Evolutionary conservation across 2,797 vertebrate species (phyloP), one percentile per base, ranked within the genome.

Genomic region (Coregonus sp.): DNA sequence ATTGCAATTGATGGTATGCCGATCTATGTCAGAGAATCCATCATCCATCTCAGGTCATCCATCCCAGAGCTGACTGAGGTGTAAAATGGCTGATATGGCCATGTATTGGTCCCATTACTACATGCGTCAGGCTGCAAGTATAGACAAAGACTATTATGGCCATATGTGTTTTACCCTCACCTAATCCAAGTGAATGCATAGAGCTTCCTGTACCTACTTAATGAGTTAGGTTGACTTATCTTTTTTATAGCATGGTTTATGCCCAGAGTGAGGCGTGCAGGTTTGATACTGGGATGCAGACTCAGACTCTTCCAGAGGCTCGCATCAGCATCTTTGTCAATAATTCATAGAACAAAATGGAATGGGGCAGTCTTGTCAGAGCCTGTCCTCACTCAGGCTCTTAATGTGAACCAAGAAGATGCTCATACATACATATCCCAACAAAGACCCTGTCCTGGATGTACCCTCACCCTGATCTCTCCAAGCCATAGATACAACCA

Each of bases 311-410:
- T 47, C 40, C 40, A 11, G 25, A 81, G 82, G 85, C 78, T 80
- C 3, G 85, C 82, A 86, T 84, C 79, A 74, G 82, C 70, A 82
- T 92, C 92, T 94, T 94, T 94, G 93, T 94, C 92, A 91, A 93
- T 93, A 93, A 94, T 93, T 94, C 89, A 94, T 93, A 86, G 79
- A 86, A 86, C 81, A 82, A 92, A 92, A 90, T 91, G 89, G 89
- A 90, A 90, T 31, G 52, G 85, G 85, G 88, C 85, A 88, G 89
- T 74, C 76, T 83, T 88, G 88, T 90, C 89, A 89, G 79, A 85
- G 77, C 76, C 79, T 50, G 80, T 88, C 85, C 89, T 81, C 84
- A 76, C 76, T 81, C 75, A 80, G 75, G 85, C 87, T 85, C 78
- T 79, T 74, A 81, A 78, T 3, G 79, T 61, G 50, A 85, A 75